Base-by-base conservation (phyloP, 1,140 invertebrate species). In the Lordiphosa collinella region DNA sequence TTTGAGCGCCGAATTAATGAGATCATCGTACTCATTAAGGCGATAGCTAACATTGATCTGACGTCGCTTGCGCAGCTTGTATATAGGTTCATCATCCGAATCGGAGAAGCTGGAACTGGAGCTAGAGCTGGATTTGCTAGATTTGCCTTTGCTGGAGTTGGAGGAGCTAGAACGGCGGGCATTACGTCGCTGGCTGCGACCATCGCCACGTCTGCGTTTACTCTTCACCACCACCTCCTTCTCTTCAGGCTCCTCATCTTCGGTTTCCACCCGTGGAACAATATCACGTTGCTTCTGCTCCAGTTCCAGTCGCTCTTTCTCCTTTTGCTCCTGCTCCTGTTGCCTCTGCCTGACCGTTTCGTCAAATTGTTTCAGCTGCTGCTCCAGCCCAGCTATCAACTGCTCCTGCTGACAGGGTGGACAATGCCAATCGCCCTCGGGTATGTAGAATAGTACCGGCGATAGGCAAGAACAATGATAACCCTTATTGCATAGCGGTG, bases 351-450 rank as follows among this genome's bases (percentile, higher is more conserved):
- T 92, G 29, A 97, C 91, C 16, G 89, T 88, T n/a, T 91, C 90
- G 68, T 95, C 93, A 51, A 92, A 93, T 70, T 93, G 91, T 62
- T 91, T 64, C 68, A 92, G 71, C 86, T 93, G 89, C 3, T 89
- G 89, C 65, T 93, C 92, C 9, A 95, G 80, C 4, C 93, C 93
- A n/a, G 90, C 89, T 37, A 97, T 91, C 8, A 98, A 88, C 56
- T 91, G 90, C 57, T 91, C 91, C 94, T 97, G 97, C 88, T 97
- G 94, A 90, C 98, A 99, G 0, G 96, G 95, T 38, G 97, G 97
- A 89, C 98, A 99, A 89, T 94, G 97, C 98, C 98, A 99, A 87
- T 98, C 95, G 13, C 97, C 97, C 86, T 98, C 96, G 4, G 98
- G 98, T 78, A 99, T 96, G 1, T 97, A 91, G 89, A 98, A 93